A percentile compares a stretch with the other conserved stretches of the same genome.
phyloP scores from a whole-genome alignment of 2,888 invertebrate genomes.

The Trachelus stipa region DNA sequence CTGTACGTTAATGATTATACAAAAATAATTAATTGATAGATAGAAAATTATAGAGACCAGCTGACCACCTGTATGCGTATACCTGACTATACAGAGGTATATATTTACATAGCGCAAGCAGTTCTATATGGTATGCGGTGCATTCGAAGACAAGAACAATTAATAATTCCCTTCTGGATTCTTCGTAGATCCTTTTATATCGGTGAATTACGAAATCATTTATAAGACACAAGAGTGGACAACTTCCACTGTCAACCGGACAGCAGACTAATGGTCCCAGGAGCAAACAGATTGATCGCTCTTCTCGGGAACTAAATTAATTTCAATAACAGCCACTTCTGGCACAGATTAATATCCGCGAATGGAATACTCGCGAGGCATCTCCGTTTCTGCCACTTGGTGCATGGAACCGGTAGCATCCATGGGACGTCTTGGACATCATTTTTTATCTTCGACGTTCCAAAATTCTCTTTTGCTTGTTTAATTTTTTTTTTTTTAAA shows the following conservation, averaged over 20 bases:
- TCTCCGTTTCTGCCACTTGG: not conserved
- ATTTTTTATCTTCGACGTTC: not conserved
- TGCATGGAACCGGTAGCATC: not conserved
- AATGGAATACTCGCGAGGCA: not conserved
- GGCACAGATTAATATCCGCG: conserved; percentile 11
- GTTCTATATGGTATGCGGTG: conserved; percentile 32
- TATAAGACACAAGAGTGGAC: conserved; percentile 43
- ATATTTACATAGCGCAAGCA: not conserved
- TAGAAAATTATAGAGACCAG: not conserved
- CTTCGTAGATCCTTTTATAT: conserved; percentile 18
- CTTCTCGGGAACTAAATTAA: conserved; percentile 28
- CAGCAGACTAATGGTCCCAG: conserved; percentile 39
- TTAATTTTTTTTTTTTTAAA: not conserved
- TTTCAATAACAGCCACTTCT: conserved; percentile 17
- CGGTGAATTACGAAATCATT: conserved; percentile 47
- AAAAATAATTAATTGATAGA: not conserved
- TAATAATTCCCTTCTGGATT: conserved; percentile 37
- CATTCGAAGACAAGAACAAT: conserved; percentile 39
- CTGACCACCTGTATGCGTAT: not conserved
- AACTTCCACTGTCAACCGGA: conserved; percentile 44
- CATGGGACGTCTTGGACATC: not conserved
- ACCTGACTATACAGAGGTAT: not conserved
- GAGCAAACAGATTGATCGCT: conserved; percentile 24
- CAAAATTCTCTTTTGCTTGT: not conserved
- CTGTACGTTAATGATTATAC: not conserved